Conservation (phyloP, 2,888 invertebrate species). For the Andrena praecox region DNA sequence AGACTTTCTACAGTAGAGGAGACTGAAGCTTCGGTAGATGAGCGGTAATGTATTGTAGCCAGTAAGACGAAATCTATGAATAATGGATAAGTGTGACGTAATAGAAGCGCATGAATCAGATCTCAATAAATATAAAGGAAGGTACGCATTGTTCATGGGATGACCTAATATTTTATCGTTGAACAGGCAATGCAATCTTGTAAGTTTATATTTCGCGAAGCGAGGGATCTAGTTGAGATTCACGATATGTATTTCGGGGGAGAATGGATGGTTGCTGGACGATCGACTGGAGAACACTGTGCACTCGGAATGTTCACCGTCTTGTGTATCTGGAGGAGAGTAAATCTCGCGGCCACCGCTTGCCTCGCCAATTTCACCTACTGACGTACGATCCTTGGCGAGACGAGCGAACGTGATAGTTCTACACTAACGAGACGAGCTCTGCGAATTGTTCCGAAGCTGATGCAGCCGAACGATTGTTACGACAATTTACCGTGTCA, state of each 20-base stretch:
- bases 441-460: slow-evolving; percentile 48
- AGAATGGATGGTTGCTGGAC: neutral
- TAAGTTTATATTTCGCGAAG: neutral
- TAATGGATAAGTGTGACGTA: neutral
- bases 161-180: neutral
- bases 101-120: neutral
- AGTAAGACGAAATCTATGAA: neutral
- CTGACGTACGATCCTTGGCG: slow-evolving; percentile 50
- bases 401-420: slow-evolving; percentile 44
- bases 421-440: slow-evolving; percentile 56
- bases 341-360: slow-evolving; percentile 57
- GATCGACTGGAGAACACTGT: slow-evolving; percentile 61
- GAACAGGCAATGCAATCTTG: neutral
- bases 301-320: slow-evolving; percentile 65
- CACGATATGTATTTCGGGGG: neutral
- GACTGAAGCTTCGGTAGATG: neutral
- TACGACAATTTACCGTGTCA: neutral
- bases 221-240: neutral
- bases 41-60: neutral
- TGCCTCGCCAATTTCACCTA: slow-evolving; percentile 54
- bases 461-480: slow-evolving; percentile 11
- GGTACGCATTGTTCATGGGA: slow-evolving; percentile 12
- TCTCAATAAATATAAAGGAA: neutral
- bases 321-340: slow-evolving; percentile 57
- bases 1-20: neutral